phyloP scores from a whole-genome alignment of 2,113 vertebrate species.

The Egretta garzetta region DNA sequence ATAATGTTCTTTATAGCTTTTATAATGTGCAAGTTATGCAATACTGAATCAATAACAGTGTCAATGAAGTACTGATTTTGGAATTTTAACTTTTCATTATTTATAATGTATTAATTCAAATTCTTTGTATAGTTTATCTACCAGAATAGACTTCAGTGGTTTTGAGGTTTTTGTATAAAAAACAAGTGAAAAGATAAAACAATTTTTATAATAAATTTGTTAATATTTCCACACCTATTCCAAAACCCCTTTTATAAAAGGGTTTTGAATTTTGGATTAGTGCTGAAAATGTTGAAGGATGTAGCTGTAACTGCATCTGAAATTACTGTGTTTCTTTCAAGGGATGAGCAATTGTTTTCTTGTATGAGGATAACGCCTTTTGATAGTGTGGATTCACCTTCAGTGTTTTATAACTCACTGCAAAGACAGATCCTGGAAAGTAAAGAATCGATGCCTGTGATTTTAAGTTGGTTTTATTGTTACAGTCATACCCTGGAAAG shows the following conservation, averaged over 20 bases:
- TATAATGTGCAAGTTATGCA: background rate
- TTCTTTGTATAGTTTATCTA: background rate
- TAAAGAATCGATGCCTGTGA: conserved; percentile 14
- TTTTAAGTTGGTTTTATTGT: conserved; percentile 42
- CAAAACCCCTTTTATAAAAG: background rate
- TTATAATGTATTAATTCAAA: background rate
- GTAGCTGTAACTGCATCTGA: conserved; percentile 45
- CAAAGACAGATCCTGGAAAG: conserved; percentile 39
- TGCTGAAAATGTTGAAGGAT: conserved; percentile 31
- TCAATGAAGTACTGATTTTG: background rate
- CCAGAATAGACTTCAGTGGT: background rate
- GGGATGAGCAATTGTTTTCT: conserved; percentile 18
- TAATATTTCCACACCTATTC: background rate
- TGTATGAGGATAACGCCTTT: background rate
- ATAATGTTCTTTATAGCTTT: background rate
- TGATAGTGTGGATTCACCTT: background rate
- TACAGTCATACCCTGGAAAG: background rate
- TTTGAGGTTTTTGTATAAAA: background rate
- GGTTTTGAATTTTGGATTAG: conserved; percentile 13
- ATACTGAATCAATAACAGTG: background rate
- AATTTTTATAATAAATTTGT: background rate
- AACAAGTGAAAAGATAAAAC: background rate
- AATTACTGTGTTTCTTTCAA: conserved; percentile 24
- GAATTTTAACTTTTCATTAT: background rate
- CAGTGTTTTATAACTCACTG: background rate